Evolutionary conservation across 2,113 vertebrate species (phyloP), one percentile per base, ranked within the genome.

Genomic region (Neoarius graeffei): DNA sequence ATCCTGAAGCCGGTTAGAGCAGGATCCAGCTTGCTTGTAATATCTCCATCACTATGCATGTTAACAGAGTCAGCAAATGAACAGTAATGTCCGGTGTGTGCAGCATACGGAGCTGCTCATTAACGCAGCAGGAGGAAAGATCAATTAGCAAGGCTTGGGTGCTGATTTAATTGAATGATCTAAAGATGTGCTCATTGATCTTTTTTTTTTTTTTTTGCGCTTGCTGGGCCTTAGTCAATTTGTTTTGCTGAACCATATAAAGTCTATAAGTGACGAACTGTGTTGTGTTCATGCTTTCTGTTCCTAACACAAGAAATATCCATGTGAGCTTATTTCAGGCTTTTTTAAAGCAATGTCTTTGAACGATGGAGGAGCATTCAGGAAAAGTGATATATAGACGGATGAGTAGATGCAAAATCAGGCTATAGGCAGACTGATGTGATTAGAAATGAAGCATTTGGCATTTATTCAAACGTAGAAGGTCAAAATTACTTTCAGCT

Each of bases 151-250:
- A 59, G 88, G 88, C 90, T 86, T 90, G 91, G 77, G 83, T 91
- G 89, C 91, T 91, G 87, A 91, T 82, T 82, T 89, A 87, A 90
- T 90, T 90, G 90, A 93, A 88, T 92, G 85, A 91, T 93, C 91
- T 92, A 85, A 90, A 92, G 92, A 90, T 89, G 83, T 90, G 74
- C 89, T 76, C 90, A 93, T 92, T 84, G 93, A 93, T 93, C 82
- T 62, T 71, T 83, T 74, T 83, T 87, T 62, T 71, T 83, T 74
- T 83, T 87, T 87, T 79, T 82, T 67, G 83, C 87, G 64, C 64
- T 60, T 86, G 84, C 89, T 83, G 60, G 2, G 30, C 83, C 76
- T 85, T 62, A 48, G 20, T 83, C 76, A 9, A 19, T 69, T 48
- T 86, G 60, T 85, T 81, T n/a, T 84, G 83, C 60, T 85, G 88